Percentiles rank a stretch among this genome's conserved stretches.
Evolutionary conservation across 2,888 invertebrate genomes (phyloP).

Genomic region (Liodrosophila aerea): DNA sequence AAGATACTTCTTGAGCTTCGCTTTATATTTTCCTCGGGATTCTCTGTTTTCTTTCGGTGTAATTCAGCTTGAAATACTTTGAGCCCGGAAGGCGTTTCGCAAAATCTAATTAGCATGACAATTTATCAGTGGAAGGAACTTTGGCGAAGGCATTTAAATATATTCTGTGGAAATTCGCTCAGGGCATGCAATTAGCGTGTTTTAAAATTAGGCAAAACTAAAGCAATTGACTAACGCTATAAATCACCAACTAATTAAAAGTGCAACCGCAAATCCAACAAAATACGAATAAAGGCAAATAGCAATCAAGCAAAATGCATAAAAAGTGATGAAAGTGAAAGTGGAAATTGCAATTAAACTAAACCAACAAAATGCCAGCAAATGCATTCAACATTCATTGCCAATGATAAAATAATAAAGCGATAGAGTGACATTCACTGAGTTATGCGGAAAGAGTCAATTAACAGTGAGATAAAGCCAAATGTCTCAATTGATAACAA

Average conservation of each 20-base stretch:
- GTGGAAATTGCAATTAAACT: slow-evolving; percentile 51
- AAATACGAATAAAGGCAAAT: not conserved
- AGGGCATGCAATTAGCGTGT: not conserved
- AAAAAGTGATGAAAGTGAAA: slow-evolving; percentile 6
- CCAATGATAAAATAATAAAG: slow-evolving; percentile 17
- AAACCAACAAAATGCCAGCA: slow-evolving; percentile 33
- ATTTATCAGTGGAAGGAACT: slow-evolving; percentile 12
- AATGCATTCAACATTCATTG: not conserved
- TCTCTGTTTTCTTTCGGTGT: slow-evolving; percentile 13
- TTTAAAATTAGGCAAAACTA: no score
- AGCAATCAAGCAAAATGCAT: not conserved
- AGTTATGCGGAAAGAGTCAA: slow-evolving; percentile 9
- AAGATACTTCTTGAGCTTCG: no score
- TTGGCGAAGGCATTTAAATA: slow-evolving; percentile 18
- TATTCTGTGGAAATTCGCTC: slow-evolving; percentile 17
- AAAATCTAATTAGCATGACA: slow-evolving; percentile 64
- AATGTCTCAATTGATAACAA: not conserved
- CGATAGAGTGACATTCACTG: slow-evolving; percentile 18
- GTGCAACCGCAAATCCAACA: slow-evolving; percentile 39
- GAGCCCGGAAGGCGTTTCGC: slow-evolving; percentile 25
- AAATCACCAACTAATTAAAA: slow-evolving; percentile 34
- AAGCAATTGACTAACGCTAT: slow-evolving; percentile 10
- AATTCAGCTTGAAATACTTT: slow-evolving; percentile 40
- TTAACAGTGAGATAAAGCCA: slow-evolving; percentile 5
- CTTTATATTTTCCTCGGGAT: no score